Evolutionary conservation across 2,113 vertebrate species (phyloP), one percentile per base, ranked within the genome.

Genomic region (Myotis yumanensis): DNA sequence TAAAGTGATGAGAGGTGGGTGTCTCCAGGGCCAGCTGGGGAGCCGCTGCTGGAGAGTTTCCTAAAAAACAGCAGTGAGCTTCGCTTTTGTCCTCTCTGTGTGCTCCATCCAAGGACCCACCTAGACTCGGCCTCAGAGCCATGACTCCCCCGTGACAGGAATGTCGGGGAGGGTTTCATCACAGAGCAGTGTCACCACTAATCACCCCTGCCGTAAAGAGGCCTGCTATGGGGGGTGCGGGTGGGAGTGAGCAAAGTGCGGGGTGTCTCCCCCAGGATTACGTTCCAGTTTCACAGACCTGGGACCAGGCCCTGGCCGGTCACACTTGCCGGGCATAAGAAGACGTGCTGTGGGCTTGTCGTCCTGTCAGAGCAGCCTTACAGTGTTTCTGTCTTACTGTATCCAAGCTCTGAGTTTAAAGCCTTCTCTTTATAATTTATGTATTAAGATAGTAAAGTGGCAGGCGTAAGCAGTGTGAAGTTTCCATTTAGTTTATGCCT

Each of bases 191-290:
- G 35, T 86, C 48, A 14, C 82, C 4, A 3, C 62, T 43, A n/a
- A 17, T 66, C 25, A 35, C n/a, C 59, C 51, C 86, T 35, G 32
- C 37, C 6, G 1, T 10, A 1, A 4, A 12, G 40, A n/a, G 17
- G 11, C 54, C 12, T 8, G 1, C 37, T n/a, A 18, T 1, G 4
- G 40, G 35, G 32, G 17, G 14, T 0, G 1, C 1, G 1, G 8
- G 40, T 76, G 57, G 69, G 28, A 5, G 35, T 11, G 2, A 16
- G 5, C 11, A 4, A 16, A 32, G 37, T 2, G 4, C 11, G 68
- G 10, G 1, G 0, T 46, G 7, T 37, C 46, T 0, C 2, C 40
- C 2, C 28, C 43, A 17, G 22, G 35, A 4, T 72, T 1, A 17
- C 18, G 62, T 54, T 64, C 43, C 62, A 1, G 20, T 15, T n/a